Evolutionary conservation across 2,888 invertebrate genomes (phyloP), one percentile per base, ranked within the genome.

Genomic region (Alloplasta piceator): DNA sequence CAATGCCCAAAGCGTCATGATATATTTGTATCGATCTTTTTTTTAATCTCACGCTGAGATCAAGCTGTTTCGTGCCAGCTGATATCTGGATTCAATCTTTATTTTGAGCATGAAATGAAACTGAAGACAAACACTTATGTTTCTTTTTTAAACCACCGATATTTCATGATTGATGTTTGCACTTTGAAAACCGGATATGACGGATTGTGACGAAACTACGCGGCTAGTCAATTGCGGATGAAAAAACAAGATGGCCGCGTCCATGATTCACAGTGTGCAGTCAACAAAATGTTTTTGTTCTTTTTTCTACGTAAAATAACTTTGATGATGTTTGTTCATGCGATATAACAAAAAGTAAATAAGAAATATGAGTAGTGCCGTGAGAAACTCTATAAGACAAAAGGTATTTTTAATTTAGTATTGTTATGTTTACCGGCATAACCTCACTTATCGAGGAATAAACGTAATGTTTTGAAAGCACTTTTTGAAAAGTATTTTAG

Each of bases 341-440:
- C 26, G 10, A 52, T n/a, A 4, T 1, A 36, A 10, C n/a, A 16
- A 36, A 10, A n/a, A 0, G 26, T 36, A 12, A 10, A 26, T 12
- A 16, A 5, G 26, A 36, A 74, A 68, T 38, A 86, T 86, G 86
- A 83, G 83, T 61, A 83, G 73, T 52, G 78, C 52, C 9, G 71
- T 86, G 70, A 81, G 85, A 63, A 72, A 41, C 46, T 58, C 82
- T 12, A 64, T 86, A 50, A 80, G 76, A 7, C 84, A 83, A 38
- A 85, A 85, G 86, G 86, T 86, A 83, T 43, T 5, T 12, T 7
- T 5, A 3, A 6, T 56, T 61, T 10, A 9, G 16, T 58, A 52
- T 14, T 5, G 14, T 14, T 26, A 12, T 48, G n/a, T n/a, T 10
- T 12, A 12, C 58, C 36, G 70, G 48, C 60, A 77, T 82, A 78